Conservation (phyloP, 2,797 vertebrate species). For the Aplochiton taeniatus region DNA sequence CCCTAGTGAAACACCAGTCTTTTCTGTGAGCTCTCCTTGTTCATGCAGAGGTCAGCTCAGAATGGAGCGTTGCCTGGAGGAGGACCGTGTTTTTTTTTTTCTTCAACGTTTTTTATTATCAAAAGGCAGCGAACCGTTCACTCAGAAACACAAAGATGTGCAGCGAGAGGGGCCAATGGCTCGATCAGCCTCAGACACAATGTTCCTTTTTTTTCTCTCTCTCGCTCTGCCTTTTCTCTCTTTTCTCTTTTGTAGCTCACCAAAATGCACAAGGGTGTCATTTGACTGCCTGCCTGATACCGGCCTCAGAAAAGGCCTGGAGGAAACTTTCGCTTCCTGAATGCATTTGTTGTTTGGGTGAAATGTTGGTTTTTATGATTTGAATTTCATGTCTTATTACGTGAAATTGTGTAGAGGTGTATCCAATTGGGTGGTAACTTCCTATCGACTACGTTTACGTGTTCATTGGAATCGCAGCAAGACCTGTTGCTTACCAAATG, state of each 20-base stretch:
- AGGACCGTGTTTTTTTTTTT: conserved; percentile 57
- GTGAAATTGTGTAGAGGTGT: no score
- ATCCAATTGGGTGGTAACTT: no score
- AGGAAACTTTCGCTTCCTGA: conserved; percentile 18
- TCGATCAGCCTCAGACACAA: conserved; percentile 60
- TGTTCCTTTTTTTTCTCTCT: conserved; percentile 52
- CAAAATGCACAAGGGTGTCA: conserved; percentile 59
- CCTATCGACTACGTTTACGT: no score
- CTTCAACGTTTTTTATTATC: conserved; percentile 68
- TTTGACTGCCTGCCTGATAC: conserved; percentile 48
- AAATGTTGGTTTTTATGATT: neutral
- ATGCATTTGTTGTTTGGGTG: conserved; percentile 12
- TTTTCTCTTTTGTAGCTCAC: conserved; percentile 54
- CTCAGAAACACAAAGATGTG: conserved; percentile 69
- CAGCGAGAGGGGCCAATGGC: conserved; percentile 66
- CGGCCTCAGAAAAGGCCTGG: conserved; percentile 32
- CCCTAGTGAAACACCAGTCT: conserved; percentile 37
- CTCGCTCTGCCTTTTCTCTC: conserved; percentile 28
- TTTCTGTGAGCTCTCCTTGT: conserved; percentile 43
- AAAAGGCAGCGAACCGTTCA: conserved; percentile 75
- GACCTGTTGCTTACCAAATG: no score
- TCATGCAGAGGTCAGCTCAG: conserved; percentile 51
- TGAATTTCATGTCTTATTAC: no score
- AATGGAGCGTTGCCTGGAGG: conserved; percentile 55
- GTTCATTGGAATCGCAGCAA: no score